Base-by-base conservation (phyloP, 2,113 vertebrate species). In the Collichthys lucidus region DNA sequence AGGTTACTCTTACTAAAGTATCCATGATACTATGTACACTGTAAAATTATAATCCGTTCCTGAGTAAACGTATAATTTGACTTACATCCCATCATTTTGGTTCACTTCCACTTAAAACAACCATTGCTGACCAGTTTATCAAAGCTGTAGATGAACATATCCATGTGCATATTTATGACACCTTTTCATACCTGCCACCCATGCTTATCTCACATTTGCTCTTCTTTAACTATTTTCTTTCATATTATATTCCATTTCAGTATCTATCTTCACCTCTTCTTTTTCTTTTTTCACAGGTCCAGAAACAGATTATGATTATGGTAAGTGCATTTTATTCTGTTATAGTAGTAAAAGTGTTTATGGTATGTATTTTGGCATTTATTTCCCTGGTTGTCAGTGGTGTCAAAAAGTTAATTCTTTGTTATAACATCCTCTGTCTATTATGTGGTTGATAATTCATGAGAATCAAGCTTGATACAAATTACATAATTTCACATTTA, bases 241-340 rank as follows among this genome's bases (percentile, higher is more conserved):
- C 35, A 40, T 40, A 40, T 40, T 40, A 7, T 40, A 40, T 40
- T 40, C 35, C 9, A 40, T 40, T 40, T 40, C 7, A 8, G 8
- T 40, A 40, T 40, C 35, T 44, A 6, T 59, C 8, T 59, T 29
- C 4, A n/a, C 55, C 14, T 5, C 17, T 67, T 42, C 15, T 63
- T 17, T 75, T 50, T 60, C 5, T 46, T 60, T 24, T 64, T 75
- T 71, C 31, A 64, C 68, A 82, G 61, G 3, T 64, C 0, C 35
- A 65, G 84, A 85, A 10, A 11, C 47, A 11, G 91, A 94, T 77
- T 90, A 93, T 59, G 86, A 87, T 52, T 91, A 91, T 68, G 86
- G 93, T 94, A 83, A 90, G 89, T 82, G 29, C 4, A 52, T 76
- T 66, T 85, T 71, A 66, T 66, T 4, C 49, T n/a, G 31, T 56